These are phyloP conservation scores for Autographa gamma DNA, from an alignment of 2,888 invertebrate species.

Conservation along the genomic window DNA sequence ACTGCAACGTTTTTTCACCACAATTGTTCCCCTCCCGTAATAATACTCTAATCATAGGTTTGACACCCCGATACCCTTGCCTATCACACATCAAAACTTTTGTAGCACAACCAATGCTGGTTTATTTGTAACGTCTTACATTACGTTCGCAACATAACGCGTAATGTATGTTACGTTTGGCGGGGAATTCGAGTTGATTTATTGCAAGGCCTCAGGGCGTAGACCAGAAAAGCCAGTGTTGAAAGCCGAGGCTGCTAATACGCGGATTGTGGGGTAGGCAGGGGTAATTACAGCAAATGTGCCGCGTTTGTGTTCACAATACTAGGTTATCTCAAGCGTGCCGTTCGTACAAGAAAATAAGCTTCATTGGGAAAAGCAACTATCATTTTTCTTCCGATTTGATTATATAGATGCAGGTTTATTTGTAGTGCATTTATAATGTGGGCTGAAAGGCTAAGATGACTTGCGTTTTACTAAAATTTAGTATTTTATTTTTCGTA, in stretches of 20 bases:
- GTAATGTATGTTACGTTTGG: constrained; percentile 59
- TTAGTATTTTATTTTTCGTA: too few relatives aligned
- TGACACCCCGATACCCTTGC: constrained; percentile 74
- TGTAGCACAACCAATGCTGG: constrained; percentile 61
- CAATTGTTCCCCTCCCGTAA: constrained; percentile 78
- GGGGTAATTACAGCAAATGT: constrained; percentile 86
- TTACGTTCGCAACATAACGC: constrained; percentile 2
- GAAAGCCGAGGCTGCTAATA: constrained; percentile 78
- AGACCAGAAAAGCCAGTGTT: constrained; percentile 65
- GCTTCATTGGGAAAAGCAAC: constrained; percentile 17
- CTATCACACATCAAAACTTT: background rate
- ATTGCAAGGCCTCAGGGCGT: constrained; percentile 60
- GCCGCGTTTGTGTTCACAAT: constrained; percentile 80
- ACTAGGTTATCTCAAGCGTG: constrained; percentile 45
- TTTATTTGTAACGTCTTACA: constrained; percentile 6
- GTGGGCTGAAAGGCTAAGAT: too few relatives aligned
- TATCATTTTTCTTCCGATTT: background rate
- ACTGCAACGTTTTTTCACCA: constrained; percentile 76
- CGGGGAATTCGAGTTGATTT: constrained; percentile 20
- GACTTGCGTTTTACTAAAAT: too few relatives aligned
- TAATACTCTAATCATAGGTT: constrained; percentile 86
- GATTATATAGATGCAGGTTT: background rate
- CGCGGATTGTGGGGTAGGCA: constrained; percentile 79
- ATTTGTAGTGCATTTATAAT: background rate
- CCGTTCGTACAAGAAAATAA: constrained; percentile 28